Conservation (phyloP, 1,140 invertebrate genomes). For the Oryzaephilus surinamensis region DNA sequence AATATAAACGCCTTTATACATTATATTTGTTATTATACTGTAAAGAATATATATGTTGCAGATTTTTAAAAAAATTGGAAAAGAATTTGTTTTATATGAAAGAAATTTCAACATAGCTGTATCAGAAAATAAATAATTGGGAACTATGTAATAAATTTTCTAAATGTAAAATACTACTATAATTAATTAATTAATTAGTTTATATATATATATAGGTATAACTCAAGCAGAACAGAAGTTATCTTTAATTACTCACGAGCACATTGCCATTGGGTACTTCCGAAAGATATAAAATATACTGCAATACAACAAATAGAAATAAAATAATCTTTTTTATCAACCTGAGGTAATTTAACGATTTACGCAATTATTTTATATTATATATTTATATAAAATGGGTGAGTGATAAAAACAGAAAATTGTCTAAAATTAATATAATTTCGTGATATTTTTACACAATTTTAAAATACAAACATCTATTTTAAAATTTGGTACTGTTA, state of each 20-base stretch:
- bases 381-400: not conserved
- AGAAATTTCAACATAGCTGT: not conserved
- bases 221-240: slow-evolving; percentile 16
- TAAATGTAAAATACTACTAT: slow-evolving; percentile 6
- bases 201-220: slow-evolving; percentile 15
- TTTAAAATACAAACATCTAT: slow-evolving; percentile 1
- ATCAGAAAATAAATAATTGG: slow-evolving; percentile 1
- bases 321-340: not conserved
- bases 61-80: slow-evolving; percentile 6
- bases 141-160: slow-evolving; percentile 8
- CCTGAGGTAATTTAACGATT: not conserved
- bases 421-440: slow-evolving; percentile 8
- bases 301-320: slow-evolving; percentile 20
- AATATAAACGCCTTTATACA: too few species aligned
- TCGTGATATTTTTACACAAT: slow-evolving; percentile 1
- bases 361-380: not conserved
- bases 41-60: too few species aligned
- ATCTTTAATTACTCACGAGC: slow-evolving; percentile 23
- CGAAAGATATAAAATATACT: slow-evolving; percentile 27
- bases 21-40: too few species aligned
- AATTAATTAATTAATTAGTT: slow-evolving; percentile 16
- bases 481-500: too few species aligned
- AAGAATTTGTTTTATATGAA: slow-evolving; percentile 2
- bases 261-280: slow-evolving; percentile 25
- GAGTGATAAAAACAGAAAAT: slow-evolving; percentile 1